phyloP scores from a whole-genome alignment of 2,888 invertebrate species.

The Pristionchus japonicus region DNA sequence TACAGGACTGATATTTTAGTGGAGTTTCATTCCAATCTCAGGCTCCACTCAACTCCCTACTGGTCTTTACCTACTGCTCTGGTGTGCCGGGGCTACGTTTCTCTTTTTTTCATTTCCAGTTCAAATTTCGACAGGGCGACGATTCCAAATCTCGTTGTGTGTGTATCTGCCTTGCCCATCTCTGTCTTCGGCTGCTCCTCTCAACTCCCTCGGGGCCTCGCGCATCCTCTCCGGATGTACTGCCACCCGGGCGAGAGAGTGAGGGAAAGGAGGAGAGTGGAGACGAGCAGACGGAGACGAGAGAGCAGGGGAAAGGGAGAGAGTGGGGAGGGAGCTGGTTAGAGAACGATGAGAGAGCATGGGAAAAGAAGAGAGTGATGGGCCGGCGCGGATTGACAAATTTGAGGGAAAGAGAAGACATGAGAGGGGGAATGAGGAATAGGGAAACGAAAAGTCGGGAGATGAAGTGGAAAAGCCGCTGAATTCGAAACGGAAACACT shows the following conservation, averaged over 20 bases:
- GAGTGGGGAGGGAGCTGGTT: background rate
- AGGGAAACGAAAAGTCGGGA: conserved; percentile 13
- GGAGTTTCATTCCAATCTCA: no score
- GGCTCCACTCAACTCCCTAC: background rate
- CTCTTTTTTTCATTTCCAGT: background rate
- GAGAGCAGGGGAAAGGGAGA: background rate
- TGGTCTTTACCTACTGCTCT: background rate
- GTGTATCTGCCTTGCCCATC: background rate
- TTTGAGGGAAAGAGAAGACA: background rate
- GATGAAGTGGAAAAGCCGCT: conserved; percentile 74
- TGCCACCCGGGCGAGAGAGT: conserved; percentile 6
- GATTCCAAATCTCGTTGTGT: background rate
- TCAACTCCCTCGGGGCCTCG: background rate
- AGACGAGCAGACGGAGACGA: background rate
- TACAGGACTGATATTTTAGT: no score
- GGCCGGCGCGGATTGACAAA: conserved; percentile 38
- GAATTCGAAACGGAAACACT: no score
- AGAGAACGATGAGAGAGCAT: background rate
- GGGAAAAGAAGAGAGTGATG: conserved; percentile 10
- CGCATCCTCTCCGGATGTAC: conserved; percentile 8
- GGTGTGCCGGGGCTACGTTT: background rate
- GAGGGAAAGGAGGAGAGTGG: background rate
- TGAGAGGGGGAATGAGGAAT: background rate
- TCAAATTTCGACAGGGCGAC: background rate
- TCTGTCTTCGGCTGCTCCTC: background rate